phyloP scores from a whole-genome alignment of 2,888 invertebrate genomes.

The Microdon myrmicae region DNA sequence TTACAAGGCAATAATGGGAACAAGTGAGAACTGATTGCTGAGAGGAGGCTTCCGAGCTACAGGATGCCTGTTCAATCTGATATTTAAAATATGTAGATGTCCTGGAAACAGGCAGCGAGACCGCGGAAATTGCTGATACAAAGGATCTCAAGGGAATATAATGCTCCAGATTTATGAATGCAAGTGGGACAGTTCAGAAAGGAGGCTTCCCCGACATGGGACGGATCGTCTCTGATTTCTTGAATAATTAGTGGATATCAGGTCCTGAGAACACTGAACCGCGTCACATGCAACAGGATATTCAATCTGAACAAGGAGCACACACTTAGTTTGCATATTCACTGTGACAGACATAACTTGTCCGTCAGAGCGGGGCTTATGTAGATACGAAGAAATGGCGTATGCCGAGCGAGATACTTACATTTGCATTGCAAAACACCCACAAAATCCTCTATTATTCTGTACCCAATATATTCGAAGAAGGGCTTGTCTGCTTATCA shows the following conservation, averaged over 20 bases:
- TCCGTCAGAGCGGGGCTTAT: too few relatives aligned
- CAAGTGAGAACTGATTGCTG: slow-evolving; percentile 47
- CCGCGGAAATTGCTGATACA: slow-evolving; percentile 41
- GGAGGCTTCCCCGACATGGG: slow-evolving; percentile 6
- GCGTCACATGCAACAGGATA: too few relatives aligned
- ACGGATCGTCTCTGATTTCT: slow-evolving; percentile 9
- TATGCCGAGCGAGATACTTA: too few relatives aligned
- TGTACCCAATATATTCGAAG: too few relatives aligned
- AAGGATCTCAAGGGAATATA: slow-evolving; percentile 15
- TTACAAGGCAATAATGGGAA: slow-evolving; percentile 43
- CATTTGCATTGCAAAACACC: too few relatives aligned
- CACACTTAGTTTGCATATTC: too few relatives aligned
- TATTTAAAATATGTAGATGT: slow-evolving; percentile 41
- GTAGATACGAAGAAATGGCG: too few relatives aligned
- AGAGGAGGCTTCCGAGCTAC: slow-evolving; percentile 12
- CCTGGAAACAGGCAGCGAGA: slow-evolving; percentile 23
- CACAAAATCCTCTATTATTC: too few relatives aligned
- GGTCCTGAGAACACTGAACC: too few relatives aligned
- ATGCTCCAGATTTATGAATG: slow-evolving; percentile 44
- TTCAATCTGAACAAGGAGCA: too few relatives aligned
- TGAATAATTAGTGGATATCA: slow-evolving; percentile 36
- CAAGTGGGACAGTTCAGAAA: slow-evolving; percentile 23
- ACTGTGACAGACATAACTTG: too few relatives aligned
- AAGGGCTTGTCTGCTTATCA: too few relatives aligned
- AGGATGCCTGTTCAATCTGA: slow-evolving; percentile 19